Conservation (phyloP, 2,113 vertebrate species). For the Etheostoma cragini region DNA sequence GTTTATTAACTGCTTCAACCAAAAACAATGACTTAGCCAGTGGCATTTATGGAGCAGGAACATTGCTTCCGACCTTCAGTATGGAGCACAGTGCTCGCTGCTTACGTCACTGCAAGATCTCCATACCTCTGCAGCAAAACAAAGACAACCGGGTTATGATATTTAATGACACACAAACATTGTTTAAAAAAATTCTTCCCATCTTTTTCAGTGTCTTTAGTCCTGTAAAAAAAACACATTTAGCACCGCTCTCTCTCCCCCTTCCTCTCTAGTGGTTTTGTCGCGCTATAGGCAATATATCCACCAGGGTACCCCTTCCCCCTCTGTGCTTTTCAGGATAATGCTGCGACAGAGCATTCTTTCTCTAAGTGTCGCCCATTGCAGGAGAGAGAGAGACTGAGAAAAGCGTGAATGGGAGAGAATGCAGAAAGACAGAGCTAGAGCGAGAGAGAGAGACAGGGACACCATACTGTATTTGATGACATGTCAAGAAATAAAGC, state of each 20-base stretch:
- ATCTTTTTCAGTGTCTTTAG: background rate
- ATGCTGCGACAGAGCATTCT: conserved; percentile 71
- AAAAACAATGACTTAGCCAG: conserved; percentile 27
- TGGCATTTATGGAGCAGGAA: conserved; percentile 32
- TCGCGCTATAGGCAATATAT: conserved; percentile 65
- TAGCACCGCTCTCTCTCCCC: background rate
- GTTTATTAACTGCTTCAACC: conserved; percentile 5
- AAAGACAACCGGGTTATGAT: background rate
- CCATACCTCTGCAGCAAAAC: conserved; percentile 14
- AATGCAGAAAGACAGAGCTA: background rate
- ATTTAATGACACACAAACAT: background rate
- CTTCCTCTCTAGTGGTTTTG: conserved; percentile 46
- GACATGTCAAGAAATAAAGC: conserved; percentile 66
- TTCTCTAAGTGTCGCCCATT: conserved; percentile 37
- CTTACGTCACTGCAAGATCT: conserved; percentile 21
- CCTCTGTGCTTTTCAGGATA: conserved; percentile 67
- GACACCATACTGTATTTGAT: conserved; percentile 60
- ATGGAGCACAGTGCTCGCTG: background rate
- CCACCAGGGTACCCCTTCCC: conserved; percentile 59
- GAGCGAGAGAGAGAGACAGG: background rate
- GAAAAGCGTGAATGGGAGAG: conserved; percentile 11
- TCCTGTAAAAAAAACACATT: conserved; percentile 10
- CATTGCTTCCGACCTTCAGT: conserved; percentile 19
- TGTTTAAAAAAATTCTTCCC: background rate
- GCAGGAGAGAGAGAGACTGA: conserved; percentile 20